phyloP scores from a whole-genome alignment of 2,888 invertebrate species.

The Marasmarcha lunaedactyla region DNA sequence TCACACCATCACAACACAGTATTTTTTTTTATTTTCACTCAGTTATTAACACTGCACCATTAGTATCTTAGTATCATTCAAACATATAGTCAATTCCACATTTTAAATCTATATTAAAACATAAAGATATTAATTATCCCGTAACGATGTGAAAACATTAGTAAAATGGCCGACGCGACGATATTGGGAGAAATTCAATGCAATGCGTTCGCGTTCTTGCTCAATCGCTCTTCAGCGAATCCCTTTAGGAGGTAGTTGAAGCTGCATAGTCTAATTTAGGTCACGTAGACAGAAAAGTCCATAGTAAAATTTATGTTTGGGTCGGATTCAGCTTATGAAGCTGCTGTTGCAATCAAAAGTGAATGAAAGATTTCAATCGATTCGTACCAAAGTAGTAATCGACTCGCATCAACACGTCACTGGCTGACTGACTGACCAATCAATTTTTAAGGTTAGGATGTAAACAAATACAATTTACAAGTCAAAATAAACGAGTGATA shows the following conservation, averaged over 20 bases:
- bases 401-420: neutral
- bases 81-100: neutral
- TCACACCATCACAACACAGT: conserved; percentile 20
- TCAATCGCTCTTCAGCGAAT: conserved; percentile 34
- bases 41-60: conserved; percentile 29
- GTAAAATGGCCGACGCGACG: conserved; percentile 59
- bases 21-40: conserved; percentile 13
- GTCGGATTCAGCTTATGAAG: conserved; percentile 42
- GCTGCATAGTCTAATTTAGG: conserved; percentile 47
- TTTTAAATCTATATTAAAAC: neutral
- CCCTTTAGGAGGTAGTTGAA: conserved; percentile 41
- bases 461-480: neutral
- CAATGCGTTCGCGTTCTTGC: conserved; percentile 43
- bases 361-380: neutral
- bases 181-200: conserved; percentile 22
- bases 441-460: neutral
- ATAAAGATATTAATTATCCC: conserved; percentile 30
- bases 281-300: conserved; percentile 57
- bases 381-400: neutral
- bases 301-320: conserved; percentile 20
- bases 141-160: conserved; percentile 57
- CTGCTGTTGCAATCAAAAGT: conserved; percentile 30
- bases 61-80: conserved; percentile 18
- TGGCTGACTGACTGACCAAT: conserved; percentile 29
- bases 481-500: too few relatives aligned